Evolutionary conservation across 2,797 vertebrate genomes (phyloP).

Genomic region (Sebastes hopkinsi): DNA sequence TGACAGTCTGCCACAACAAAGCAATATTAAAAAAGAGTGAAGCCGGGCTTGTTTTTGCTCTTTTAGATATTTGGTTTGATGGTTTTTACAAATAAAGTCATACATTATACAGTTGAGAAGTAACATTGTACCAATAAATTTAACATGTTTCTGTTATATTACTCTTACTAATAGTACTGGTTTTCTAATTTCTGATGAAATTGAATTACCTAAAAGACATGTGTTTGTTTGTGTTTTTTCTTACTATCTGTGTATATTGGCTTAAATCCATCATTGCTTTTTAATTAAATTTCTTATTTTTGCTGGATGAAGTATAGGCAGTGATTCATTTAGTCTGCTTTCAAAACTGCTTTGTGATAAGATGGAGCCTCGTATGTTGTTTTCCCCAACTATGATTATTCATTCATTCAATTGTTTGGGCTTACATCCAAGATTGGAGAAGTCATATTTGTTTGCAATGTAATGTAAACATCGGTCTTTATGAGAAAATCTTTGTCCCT

Average conservation of each 20-base stretch:
- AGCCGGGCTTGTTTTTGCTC: conserved; percentile 5
- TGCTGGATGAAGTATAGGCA: not conserved
- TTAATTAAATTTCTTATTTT: not conserved
- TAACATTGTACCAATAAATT: not conserved
- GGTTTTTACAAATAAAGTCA: conserved; percentile 4
- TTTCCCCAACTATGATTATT: not conserved
- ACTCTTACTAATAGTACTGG: not conserved
- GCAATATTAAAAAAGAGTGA: conserved; percentile 20
- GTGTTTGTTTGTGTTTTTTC: not conserved
- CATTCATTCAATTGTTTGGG: not conserved
- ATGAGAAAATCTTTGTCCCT: not conserved
- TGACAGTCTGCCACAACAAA: conserved; percentile 36
- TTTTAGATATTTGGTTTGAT: not conserved
- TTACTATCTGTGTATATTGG: not conserved
- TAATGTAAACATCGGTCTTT: not conserved
- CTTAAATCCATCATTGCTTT: not conserved
- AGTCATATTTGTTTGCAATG: not conserved
- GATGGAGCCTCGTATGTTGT: not conserved
- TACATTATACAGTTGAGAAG: not conserved
- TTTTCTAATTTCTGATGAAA: not conserved
- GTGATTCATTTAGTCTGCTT: not conserved
- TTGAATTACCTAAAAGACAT: not conserved
- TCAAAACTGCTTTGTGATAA: not conserved
- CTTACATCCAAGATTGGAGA: not conserved
- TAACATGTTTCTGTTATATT: not conserved